Base-by-base conservation (phyloP, 1,140 invertebrate genomes). In the Drosophila tsacasi region DNA sequence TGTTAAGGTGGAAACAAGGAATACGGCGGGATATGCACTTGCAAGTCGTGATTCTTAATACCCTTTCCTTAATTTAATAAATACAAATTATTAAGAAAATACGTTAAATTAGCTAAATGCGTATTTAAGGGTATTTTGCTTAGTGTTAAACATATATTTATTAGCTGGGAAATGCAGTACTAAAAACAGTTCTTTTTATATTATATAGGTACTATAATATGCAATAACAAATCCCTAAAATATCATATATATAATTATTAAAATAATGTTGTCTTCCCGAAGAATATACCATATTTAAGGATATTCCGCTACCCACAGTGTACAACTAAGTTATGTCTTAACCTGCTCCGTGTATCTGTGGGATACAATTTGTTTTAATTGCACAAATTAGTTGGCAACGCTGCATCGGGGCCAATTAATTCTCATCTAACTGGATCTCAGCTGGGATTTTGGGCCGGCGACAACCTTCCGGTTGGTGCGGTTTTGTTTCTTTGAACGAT, bases 351-450 rank as follows among this genome's bases (percentile, higher is more conserved):
- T 84, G 78, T 89, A 82, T 85, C 81, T 90, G 85, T 76, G 79
- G 71, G 81, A 73, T 80, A 90, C 85, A 90, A 90, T 90, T 90
- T 90, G 86, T 90, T 90, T 90, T 90, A 90, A 90, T 90, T 90
- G 85, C 81, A 67, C 85, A 85, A 90, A 83, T 81, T 83, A 89
- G 85, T 89, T 89, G 85, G 85, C 81, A 79, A 81, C 75, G 69
- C 80, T 89, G 77, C 49, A 52, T 25, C 35, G 35, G 75, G 61
- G 67, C 85, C 85, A 90, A 90, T 90, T 90, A 90, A 90, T 90
- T 90, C 81, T 81, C 79, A 90, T 90, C 81, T 82, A 85, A 85
- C 74, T 61, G 61, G 78, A 64, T 76, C 64, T 76, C 81, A 76
- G 54, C 60, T 76, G 81, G 81, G 79, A 69, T 89, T 83, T 72